phyloP scores from a whole-genome alignment of 2,113 vertebrate genomes.

The Peromyscus californicus region DNA sequence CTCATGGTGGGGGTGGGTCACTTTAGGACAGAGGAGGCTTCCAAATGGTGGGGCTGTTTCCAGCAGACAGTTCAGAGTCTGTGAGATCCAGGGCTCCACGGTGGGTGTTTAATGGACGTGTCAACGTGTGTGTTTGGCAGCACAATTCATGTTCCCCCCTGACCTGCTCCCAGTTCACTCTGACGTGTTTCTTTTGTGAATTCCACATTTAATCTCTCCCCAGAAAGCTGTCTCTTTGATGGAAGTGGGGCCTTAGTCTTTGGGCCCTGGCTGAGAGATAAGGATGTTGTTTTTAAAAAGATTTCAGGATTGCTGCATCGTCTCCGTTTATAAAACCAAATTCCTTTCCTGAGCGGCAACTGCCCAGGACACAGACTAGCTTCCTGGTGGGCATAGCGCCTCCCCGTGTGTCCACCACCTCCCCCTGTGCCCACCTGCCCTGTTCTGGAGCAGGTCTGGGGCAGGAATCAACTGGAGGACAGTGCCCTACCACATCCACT shows the following conservation, averaged over 20 bases:
- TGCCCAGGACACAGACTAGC: background rate
- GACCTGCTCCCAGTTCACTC: background rate
- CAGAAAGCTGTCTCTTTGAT: background rate
- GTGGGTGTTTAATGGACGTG: background rate
- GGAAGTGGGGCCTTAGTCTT: background rate
- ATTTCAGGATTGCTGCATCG: background rate
- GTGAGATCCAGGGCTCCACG: no score
- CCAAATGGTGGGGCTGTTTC: background rate
- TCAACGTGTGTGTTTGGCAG: background rate
- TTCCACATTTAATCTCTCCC: background rate
- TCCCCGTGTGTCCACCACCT: background rate
- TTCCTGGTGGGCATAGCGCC: background rate
- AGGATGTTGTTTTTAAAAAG: slow-evolving; percentile 22
- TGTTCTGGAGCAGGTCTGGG: background rate
- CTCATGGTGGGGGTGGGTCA: fast-evolving
- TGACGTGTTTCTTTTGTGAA: background rate
- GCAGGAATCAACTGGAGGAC: background rate
- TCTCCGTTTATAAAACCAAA: slow-evolving; percentile 43
- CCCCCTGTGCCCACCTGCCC: no score
- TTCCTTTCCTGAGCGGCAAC: slow-evolving; percentile 41
- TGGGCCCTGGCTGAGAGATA: slow-evolving; percentile 9
- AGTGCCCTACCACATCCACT: background rate
- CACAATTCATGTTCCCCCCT: background rate
- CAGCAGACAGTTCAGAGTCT: fast-evolving
- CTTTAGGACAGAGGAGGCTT: background rate